A percentile compares a stretch with the other conserved stretches of the same genome.
These are phyloP conservation scores for Muscina levida DNA, from an alignment of 2,888 invertebrate genomes.

Conservation along the genomic window DNA sequence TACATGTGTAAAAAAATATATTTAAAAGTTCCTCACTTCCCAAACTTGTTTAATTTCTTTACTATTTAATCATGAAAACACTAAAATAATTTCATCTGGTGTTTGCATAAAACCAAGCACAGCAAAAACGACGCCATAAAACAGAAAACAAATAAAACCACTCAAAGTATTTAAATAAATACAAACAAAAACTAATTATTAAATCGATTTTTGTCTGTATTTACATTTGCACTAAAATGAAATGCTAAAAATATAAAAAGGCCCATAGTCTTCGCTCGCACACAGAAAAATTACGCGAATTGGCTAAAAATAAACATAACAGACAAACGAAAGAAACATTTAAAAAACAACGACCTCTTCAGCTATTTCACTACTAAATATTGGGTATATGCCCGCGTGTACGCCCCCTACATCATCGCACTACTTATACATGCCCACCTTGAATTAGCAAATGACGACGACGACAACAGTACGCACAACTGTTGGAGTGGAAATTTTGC, in stretches of 20 bases:
- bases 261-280: no score
- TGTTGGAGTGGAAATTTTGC: conserved; percentile 35
- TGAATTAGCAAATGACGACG: no score
- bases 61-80: no score
- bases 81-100: no score
- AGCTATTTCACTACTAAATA: no score
- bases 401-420: background rate
- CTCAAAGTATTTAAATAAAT: background rate
- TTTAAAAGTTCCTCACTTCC: no score
- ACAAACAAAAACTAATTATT: background rate
- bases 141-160: conserved; percentile 6
- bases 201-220: conserved; percentile 47
- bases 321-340: conserved; percentile 25
- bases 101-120: conserved; percentile 2
- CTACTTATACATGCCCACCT: no score
- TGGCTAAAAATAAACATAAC: conserved; percentile 15
- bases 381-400: no score
- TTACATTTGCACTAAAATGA: conserved; percentile 46
- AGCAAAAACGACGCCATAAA: background rate
- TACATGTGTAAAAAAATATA: no score
- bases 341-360: background rate
- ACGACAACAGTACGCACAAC: background rate
- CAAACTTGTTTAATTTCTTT: no score
- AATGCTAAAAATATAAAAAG: conserved; percentile 25
- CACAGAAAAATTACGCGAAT: conserved; percentile 9